These are phyloP conservation scores for Florisuga fusca DNA, from an alignment of 2,797 vertebrate species.

Conservation along the genomic window DNA sequence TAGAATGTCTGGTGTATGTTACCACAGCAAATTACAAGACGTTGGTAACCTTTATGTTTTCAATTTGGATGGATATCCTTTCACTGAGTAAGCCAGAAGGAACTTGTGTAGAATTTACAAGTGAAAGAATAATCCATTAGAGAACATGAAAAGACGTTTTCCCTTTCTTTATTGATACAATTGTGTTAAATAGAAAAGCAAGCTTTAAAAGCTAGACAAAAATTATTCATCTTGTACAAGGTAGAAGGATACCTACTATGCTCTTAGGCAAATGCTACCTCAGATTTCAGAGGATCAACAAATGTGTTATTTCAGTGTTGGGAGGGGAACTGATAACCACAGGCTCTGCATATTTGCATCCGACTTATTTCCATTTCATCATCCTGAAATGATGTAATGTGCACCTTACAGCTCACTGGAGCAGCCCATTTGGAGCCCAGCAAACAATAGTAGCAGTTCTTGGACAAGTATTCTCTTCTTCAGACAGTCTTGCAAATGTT, in stretches of 20 bases:
- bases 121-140: neutral
- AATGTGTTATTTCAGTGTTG: neutral
- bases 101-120: neutral
- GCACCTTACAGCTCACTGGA: neutral
- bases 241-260: neutral
- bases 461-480: neutral
- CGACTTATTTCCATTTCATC: neutral
- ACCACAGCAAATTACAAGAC: slow-evolving; percentile 19
- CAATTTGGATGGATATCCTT: neutral
- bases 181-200: slow-evolving; percentile 15
- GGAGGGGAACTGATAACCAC: neutral
- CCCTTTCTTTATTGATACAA: neutral
- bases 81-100: neutral
- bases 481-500: neutral
- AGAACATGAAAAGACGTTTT: neutral
- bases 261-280: neutral
- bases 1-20: slow-evolving; percentile 25
- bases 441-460: neutral
- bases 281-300: neutral
- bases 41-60: slow-evolving; percentile 19
- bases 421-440: neutral
- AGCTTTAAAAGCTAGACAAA: neutral
- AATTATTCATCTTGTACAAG: neutral
- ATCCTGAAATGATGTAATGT: neutral
- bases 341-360: neutral